Evolutionary conservation across 2,113 vertebrate genomes (phyloP).

Genomic region (Oxygymnocypris stewartii): DNA sequence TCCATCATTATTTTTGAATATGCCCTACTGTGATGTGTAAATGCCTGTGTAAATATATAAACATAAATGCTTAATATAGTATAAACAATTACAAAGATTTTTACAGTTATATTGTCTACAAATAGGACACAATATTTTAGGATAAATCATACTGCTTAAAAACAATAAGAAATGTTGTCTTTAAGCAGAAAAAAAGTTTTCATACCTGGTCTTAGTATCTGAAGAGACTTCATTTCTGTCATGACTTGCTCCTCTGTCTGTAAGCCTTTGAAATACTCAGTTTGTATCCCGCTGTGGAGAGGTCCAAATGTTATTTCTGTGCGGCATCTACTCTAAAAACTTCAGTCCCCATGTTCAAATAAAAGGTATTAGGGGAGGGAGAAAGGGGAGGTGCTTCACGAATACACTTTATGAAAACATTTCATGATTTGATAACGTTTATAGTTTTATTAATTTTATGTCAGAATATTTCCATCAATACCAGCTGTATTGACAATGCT

Average conservation of each 20-base stretch:
- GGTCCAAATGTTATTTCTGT: slow-evolving; percentile 2
- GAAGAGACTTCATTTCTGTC: slow-evolving; percentile 59
- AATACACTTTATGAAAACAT: not conserved
- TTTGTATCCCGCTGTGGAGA: slow-evolving; percentile 11
- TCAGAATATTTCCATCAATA: not conserved
- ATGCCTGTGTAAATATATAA: not conserved
- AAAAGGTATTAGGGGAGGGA: not conserved
- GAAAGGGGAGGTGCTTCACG: not conserved
- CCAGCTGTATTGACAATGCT: not conserved
- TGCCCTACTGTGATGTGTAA: not conserved
- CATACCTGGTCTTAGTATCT: slow-evolving; percentile 62
- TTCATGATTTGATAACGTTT: not conserved
- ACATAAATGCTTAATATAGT: not conserved
- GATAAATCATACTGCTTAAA: not conserved
- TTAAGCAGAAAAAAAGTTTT: slow-evolving; percentile 3
- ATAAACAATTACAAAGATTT: too few species aligned
- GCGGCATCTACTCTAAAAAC: slow-evolving; percentile 1
- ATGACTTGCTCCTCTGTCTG: slow-evolving; percentile 41
- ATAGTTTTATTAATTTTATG: not conserved
- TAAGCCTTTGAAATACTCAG: not conserved
- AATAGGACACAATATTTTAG: not conserved
- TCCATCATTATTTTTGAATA: not conserved
- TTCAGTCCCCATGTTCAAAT: slow-evolving; percentile 17
- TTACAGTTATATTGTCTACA: not conserved
- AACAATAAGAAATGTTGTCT: not conserved